Percentiles rank a stretch among this genome's conserved stretches.
phyloP scores from a whole-genome alignment of 2,797 vertebrate genomes.

The Chrysocyon brachyurus region DNA sequence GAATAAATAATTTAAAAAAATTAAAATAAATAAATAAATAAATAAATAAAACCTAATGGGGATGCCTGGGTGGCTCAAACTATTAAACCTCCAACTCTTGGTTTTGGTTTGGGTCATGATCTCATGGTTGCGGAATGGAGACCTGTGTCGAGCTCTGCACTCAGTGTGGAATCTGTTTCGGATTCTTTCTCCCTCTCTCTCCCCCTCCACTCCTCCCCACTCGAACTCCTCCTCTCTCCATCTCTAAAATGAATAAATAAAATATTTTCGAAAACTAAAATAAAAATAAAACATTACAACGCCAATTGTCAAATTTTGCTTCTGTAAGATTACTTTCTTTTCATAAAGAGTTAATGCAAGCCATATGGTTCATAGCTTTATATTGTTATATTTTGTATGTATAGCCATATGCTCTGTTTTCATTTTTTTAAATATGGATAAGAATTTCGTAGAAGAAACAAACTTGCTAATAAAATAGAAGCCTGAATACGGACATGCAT shows the following conservation, averaged over 20 bases:
- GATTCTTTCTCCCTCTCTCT: neutral
- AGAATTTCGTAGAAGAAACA: constrained; percentile 53
- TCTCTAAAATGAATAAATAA: neutral
- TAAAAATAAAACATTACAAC: neutral
- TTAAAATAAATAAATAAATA: no score
- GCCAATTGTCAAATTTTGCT: constrained; percentile 37
- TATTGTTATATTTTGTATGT: neutral
- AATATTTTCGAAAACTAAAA: neutral
- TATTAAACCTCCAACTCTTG: neutral
- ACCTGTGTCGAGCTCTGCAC: neutral
- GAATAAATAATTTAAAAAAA: no score
- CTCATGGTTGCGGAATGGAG: neutral
- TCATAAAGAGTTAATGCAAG: constrained; percentile 26
- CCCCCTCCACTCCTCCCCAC: neutral
- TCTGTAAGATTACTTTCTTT: constrained; percentile 34
- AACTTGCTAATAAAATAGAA: neutral
- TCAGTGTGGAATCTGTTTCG: neutral
- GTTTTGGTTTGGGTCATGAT: neutral
- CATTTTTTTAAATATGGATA: neutral
- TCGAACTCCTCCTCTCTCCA: neutral
- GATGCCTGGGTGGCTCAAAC: neutral
- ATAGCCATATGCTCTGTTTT: neutral
- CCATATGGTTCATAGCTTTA: neutral
- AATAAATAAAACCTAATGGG: neutral
- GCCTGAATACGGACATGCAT: neutral